Base-by-base conservation (phyloP, 35 echinoderm and acorn worm genomes). In the Patiria miniata region DNA sequence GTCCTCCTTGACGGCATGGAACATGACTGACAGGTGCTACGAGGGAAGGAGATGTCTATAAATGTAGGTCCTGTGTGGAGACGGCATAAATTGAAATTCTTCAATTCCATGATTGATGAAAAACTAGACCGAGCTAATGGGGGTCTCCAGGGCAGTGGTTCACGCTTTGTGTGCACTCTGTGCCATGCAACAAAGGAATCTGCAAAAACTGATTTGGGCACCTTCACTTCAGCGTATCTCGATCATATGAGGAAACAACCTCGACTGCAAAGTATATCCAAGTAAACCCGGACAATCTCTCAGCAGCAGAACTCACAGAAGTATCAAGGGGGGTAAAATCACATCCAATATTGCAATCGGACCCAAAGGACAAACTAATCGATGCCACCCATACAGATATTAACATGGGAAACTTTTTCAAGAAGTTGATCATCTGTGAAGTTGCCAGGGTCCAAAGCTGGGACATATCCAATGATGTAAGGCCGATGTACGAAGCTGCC, bases 371-470 rank as follows among this genome's bases (percentile, higher is more conserved):
- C 1, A 80, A 81, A 22, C 34, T 77, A 8, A 39, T 91, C 10
- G 89, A 85, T 91, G 89, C 83, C 6, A 78, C 69, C 8, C 83
- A 91, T 47, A 77, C 89, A n/a, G 89, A 91, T 56, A 91, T 91
- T 14, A 91, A 86, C 18, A 12, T 91, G n/a, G 82, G 37, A 40
- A 83, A 32, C 10, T 91, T 86, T 40, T 91, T 91, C 37, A 86
- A 86, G 23, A 91, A 91, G 77, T 5, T 91, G 0, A 26, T 91
- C 15, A 39, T 86, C 0, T 56, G 54, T 34, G 89, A 91, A 57
- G 56, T 84, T 26, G 88, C 88, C 16, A 39, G 68, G 15, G 37
- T 77, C 17, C 42, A 81, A 55, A 84, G 12, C 0, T 90, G 81
- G 81, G 61, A 83, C 9, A 77, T 77, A 1, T 28, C 39, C 0